Evolutionary conservation across 2,888 invertebrate species (phyloP).

Genomic region (Eupsilia transversa): DNA sequence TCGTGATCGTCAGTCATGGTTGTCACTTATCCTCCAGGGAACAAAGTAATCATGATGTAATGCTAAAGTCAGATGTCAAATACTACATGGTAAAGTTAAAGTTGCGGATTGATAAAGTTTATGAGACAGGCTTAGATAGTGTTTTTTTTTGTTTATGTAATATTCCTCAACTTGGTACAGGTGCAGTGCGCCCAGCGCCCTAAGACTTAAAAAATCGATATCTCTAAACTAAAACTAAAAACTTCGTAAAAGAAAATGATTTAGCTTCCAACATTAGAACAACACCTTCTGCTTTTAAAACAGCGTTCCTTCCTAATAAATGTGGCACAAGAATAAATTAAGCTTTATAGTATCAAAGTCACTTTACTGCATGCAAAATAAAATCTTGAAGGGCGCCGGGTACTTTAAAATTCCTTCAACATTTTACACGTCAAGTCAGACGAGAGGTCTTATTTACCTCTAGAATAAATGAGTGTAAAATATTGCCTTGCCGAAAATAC

Average conservation of each 20-base stretch:
- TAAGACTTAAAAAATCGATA: no score
- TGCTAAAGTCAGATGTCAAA: conserved; percentile 15
- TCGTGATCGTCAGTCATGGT: conserved; percentile 41
- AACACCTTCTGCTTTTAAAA: background rate
- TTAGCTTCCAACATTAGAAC: background rate
- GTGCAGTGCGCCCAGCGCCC: background rate
- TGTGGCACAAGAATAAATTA: conserved; percentile 28
- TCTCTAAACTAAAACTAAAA: background rate
- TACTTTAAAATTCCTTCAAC: conserved; percentile 60
- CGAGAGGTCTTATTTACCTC: conserved; percentile 64
- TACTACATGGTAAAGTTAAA: conserved; percentile 1
- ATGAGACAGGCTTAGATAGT: background rate
- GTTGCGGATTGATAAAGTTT: background rate
- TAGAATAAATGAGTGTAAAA: conserved; percentile 70
- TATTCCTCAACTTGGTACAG: background rate
- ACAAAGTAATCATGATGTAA: conserved; percentile 20
- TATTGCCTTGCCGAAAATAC: conserved; percentile 67
- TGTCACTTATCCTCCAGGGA: conserved; percentile 20
- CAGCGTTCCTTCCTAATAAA: background rate
- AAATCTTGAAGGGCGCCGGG: conserved; percentile 53
- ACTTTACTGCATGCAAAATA: conserved; percentile 44
- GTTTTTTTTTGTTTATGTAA: background rate
- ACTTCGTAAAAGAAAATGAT: background rate
- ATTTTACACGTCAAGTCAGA: conserved; percentile 58
- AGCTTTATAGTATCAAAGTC: conserved; percentile 42